phyloP scores from a whole-genome alignment of 2,113 vertebrate species.

The Hipposideros armiger region DNA sequence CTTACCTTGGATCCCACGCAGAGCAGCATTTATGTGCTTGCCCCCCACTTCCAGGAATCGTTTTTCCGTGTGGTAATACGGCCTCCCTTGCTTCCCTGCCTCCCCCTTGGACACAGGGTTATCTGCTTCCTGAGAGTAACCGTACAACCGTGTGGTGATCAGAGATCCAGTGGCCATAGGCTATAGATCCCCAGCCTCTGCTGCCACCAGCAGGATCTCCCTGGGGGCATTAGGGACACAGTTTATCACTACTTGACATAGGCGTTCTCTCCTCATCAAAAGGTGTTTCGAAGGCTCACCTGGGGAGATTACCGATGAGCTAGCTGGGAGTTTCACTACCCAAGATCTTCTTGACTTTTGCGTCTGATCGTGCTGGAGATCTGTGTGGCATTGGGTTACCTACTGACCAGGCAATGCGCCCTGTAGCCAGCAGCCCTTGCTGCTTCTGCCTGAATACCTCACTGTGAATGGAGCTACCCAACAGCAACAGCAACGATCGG shows the following conservation, averaged over 20 bases:
- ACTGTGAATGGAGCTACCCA: background rate
- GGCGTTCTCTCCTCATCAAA: background rate
- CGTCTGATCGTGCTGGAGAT: background rate
- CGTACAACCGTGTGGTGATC: background rate
- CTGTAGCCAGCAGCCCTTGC: background rate
- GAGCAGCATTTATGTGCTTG: background rate
- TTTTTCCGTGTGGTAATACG: background rate
- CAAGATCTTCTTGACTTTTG: background rate
- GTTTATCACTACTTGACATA: background rate
- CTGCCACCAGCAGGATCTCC: background rate
- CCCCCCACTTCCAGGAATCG: background rate
- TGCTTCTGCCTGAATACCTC: background rate
- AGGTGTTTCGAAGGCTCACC: background rate
- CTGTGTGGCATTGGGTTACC: background rate
- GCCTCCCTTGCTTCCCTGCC: background rate
- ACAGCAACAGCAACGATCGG: background rate
- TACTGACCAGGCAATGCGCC: background rate
- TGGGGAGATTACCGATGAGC: background rate
- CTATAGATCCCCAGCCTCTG: background rate
- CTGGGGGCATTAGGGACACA: background rate
- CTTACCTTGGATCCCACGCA: background rate
- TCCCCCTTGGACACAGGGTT: background rate
- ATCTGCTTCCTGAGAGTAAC: background rate
- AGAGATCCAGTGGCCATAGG: background rate
- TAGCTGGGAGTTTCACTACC: background rate